Base-by-base conservation (phyloP, 2,888 invertebrate species). In the Lithophane leautieri region DNA sequence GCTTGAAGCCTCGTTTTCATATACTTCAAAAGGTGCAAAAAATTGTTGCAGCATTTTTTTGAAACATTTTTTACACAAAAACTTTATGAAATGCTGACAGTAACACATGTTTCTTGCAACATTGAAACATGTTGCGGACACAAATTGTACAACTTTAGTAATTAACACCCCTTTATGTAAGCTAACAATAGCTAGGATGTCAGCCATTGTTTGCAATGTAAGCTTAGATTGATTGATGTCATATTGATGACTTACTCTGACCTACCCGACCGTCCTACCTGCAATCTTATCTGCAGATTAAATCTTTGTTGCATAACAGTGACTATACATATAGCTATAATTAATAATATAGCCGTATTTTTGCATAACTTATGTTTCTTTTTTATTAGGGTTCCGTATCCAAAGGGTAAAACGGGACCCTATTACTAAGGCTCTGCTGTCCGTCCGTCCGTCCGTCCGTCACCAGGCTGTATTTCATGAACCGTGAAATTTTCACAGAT, bases 181-280 rank as follows among this genome's bases (percentile, higher is more conserved):
- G 40, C 47, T 28, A 61, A 77, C 79, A 56, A 71, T 50, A 8
- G 42, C 34, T 34, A 34, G 7, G 28, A 25, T 71, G 62, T 63
- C 62, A 50, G 7, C 16, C 22, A 16, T 56, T 79, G 79, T 77
- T 47, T 79, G 42, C 0, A 22, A 19, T 50, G 50, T 72, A 71
- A 79, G 62, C 56, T 42, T 3, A 22, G 22, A 44, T 72, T 77
- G 77, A 77, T 77, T 79, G 62, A 77, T 79, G 77, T 3, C 54
- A 54, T 50, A 50, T 79, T 77, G 77, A 79, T 77, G 71, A 56
- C 42, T 34, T 56, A 62, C 40, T 47, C 8, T 77, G 61, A 54
- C 28, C 11, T 50, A 62, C 40, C 47, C 9, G 22, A 14, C 16
- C 16, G 47, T 22, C 4, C 25, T 42, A 22, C 47, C n/a, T 62